phyloP scores from a whole-genome alignment of 2,797 vertebrate species.

The Prunella strophiata region DNA sequence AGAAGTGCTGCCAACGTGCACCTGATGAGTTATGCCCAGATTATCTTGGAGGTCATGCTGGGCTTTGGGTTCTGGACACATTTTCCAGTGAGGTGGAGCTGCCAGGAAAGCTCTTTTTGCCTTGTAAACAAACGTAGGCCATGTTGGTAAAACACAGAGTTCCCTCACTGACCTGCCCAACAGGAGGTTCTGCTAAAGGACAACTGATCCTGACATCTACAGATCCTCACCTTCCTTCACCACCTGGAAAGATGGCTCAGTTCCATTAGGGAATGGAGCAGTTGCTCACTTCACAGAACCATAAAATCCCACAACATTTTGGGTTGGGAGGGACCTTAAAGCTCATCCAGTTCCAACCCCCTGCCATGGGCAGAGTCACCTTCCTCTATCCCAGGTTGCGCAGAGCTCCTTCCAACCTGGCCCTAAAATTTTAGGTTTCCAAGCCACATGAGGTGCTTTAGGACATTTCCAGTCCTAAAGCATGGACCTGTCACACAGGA shows the following conservation, averaged over 20 bases:
- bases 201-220: not conserved
- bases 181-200: not conserved
- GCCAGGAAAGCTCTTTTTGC: not conserved
- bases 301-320: fast-evolving
- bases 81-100: not conserved
- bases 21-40: not conserved
- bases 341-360: fast-evolving
- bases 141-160: not conserved
- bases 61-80: not conserved
- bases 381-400: not conserved
- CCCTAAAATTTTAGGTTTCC: not conserved
- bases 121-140: not conserved
- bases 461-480: not conserved
- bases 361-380: not conserved
- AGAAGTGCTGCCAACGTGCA: not conserved
- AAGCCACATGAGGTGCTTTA: not conserved
- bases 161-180: not conserved
- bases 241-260: not conserved
- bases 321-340: not conserved
- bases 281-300: not conserved
- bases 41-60: not conserved
- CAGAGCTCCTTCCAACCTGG: not conserved
- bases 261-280: not conserved
- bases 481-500: not conserved
- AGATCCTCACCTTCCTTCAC: not conserved